Conservation (phyloP, 30 jellyfish, hydroid and myxozoan species). For the Sanderia malayensis region DNA sequence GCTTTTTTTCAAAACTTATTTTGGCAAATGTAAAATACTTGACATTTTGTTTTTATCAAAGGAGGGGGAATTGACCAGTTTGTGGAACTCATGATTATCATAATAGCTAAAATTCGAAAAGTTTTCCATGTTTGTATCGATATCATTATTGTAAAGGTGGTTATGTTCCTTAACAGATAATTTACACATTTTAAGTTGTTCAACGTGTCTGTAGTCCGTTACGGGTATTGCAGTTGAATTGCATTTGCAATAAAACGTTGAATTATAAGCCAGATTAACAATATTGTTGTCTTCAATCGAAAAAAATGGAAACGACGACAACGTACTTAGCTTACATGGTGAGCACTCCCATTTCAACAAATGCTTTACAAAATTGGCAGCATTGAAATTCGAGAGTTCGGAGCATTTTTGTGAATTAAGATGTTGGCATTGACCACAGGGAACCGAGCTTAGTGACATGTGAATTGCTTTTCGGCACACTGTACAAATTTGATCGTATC, state of each 20-base stretch:
- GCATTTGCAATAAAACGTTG: slow-evolving; percentile 4
- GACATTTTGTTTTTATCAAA: neutral
- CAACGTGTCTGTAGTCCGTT: neutral
- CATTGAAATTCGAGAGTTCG: neutral
- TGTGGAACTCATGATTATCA: neutral
- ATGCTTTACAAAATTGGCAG: neutral
- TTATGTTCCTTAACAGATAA: neutral
- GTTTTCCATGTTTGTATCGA: neutral
- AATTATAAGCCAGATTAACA: neutral
- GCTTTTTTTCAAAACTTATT: neutral
- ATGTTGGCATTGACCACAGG: slow-evolving; percentile 6
- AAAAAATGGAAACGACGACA: neutral
- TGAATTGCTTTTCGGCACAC: neutral
- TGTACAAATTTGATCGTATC: neutral
- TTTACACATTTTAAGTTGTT: neutral
- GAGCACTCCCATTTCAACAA: neutral
- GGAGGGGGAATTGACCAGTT: neutral
- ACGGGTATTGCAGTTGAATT: neutral
- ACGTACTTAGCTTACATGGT: neutral
- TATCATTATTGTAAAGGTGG: neutral
- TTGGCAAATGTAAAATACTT: neutral
- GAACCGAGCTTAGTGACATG: neutral
- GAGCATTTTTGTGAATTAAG: neutral
- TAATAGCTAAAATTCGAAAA: neutral
- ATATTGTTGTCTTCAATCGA: neutral